Base-by-base conservation (phyloP, 2,113 vertebrate species). In the Xenopus borealis region DNA sequence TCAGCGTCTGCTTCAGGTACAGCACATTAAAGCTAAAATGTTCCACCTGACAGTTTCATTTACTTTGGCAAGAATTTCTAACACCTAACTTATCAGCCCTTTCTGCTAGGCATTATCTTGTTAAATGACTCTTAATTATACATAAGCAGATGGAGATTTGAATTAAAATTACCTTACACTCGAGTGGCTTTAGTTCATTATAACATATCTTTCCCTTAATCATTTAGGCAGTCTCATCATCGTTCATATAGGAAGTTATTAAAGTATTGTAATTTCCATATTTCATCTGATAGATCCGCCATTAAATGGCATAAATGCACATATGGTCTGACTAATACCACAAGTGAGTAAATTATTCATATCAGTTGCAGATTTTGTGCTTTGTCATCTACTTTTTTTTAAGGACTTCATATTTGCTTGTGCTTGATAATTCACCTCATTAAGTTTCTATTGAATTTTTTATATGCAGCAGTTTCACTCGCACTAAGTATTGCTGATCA, bases 91-190 rank as follows among this genome's bases (percentile, higher is more conserved):
- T 90, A 91, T 92, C 88, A 86, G 86, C 89, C 89, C 88, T 92
- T 80, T 90, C 85, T 89, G 86, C 89, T 89, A 92, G 87, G 87
- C 87, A 92, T 92, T 93, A 89, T 91, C 91, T 93, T 92, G 92
- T 94, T 94, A 93, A 94, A 93, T 94, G 90, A 93, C 87, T 90
- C 90, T 93, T 93, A 93, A 93, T 93, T 93, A 91, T 92, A 93
- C 89, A 91, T 91, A 91, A 94, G 93, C 92, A 94, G 89, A 93
- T 90, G 92, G 89, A 89, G 89, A 94, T 95, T 96, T 96, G 90
- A 94, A 96, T 95, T 96, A 94, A 94, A 95, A 95, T 91, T 89
- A 89, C 88, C 92, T 94, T 93, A 91, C 92, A 94, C 92, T 92
- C 72, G 88, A 91, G 88, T 92, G 89, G 87, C 88, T 95, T 93